Conservation (phyloP, 35 echinoderm and acorn worm genomes). For the Ophiothrix spiculata region DNA sequence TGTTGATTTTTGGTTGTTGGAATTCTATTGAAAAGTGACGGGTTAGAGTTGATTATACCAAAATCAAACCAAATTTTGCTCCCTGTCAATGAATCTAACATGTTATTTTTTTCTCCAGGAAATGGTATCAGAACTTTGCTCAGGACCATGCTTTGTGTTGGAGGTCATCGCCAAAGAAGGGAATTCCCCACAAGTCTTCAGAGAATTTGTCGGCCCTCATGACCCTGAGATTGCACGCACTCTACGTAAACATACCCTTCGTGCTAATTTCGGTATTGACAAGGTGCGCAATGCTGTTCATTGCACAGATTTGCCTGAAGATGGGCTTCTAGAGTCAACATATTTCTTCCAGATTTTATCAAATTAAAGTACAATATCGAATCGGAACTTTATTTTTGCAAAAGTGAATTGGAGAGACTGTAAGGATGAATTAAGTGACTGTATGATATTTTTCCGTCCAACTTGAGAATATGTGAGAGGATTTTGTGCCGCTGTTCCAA, state of each 20-base stretch:
- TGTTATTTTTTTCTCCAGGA: conserved; percentile 47
- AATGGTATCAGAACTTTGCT: conserved; percentile 73
- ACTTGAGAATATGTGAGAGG: no score
- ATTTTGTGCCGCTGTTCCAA: no score
- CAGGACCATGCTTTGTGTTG: conserved; percentile 70
- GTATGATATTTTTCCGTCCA: no score
- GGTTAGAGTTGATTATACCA: not conserved
- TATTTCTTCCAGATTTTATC: conserved; percentile 91
- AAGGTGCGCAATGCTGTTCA: conserved; percentile 83
- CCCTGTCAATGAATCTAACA: not conserved
- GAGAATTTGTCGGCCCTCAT: conserved; percentile 78
- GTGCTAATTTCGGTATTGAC: conserved; percentile 67
- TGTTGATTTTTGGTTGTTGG: no score
- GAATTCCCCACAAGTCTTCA: conserved; percentile 37
- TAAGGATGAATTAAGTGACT: no score
- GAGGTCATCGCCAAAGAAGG: conserved; percentile 61
- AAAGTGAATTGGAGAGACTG: no score
- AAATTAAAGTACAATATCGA: no score
- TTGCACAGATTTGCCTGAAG: conserved; percentile 83
- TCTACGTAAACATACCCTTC: conserved; percentile 67
- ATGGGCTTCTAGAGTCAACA: conserved; percentile 59
- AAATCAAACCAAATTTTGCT: not conserved
- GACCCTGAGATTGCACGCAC: conserved; percentile 89
- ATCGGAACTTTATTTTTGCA: not conserved
- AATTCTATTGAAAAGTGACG: not conserved